Conservation (phyloP, 2,797 vertebrate species). For the Crax fasciolata region DNA sequence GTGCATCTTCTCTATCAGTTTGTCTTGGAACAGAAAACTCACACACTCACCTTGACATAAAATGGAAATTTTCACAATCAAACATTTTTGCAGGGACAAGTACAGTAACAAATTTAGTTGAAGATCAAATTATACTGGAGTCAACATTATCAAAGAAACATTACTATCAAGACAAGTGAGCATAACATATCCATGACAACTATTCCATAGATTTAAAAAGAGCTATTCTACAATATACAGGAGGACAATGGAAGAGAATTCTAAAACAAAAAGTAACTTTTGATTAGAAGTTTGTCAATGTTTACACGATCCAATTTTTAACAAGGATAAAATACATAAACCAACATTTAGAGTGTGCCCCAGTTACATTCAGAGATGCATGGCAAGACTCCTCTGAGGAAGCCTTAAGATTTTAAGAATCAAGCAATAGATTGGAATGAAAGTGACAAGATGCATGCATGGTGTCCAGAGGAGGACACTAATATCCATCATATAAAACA, state of each 20-base stretch:
- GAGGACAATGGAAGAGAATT: not conserved
- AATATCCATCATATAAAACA: conserved; percentile 19
- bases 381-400: not conserved
- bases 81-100: not conserved
- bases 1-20: not conserved
- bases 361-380: not conserved
- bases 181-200: not conserved
- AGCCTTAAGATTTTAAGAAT: not conserved
- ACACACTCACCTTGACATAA: not conserved
- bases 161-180: not conserved
- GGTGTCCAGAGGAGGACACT: not conserved
- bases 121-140: not conserved
- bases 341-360: not conserved
- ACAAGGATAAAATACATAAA: not conserved
- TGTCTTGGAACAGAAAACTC: not conserved
- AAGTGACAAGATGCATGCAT: not conserved
- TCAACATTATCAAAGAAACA: not conserved
- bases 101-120: not conserved
- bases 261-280: not conserved
- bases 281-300: not conserved
- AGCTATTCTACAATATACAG: not conserved
- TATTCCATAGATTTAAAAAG: not conserved
- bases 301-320: not conserved
- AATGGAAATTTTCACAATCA: not conserved
- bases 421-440: not conserved